Evolutionary conservation across 2,113 vertebrate species (phyloP), one percentile per base, ranked within the genome.

Genomic region (Podarcis raffonei): DNA sequence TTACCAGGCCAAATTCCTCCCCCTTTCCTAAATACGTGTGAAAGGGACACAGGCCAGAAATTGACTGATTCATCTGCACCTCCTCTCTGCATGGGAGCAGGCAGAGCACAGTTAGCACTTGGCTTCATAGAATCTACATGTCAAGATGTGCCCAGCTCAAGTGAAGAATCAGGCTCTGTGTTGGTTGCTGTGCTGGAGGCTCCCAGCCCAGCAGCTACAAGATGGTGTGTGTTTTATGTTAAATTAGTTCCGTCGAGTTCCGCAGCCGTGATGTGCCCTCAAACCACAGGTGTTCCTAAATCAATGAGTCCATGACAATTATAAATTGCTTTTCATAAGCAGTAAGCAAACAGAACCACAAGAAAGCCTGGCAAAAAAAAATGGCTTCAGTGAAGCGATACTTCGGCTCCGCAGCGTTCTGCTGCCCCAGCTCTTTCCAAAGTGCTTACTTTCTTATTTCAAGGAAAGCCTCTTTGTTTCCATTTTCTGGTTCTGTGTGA

Each of bases 291-390:
- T 92, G 80, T 85, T 87, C 82, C 77, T 87, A 89, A 91, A 87
- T 92, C 90, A 90, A 85, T 84, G 84, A 32, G 75, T 82, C 78
- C 23, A 35, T 89, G 88, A 92, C 81, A 88, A 83, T 87, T 86
- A 90, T 84, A 89, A 93, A 90, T 89, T 65, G 87, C 84, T 92
- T 92, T 90, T 86, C 86, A 87, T 89, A 90, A 90, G 79, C 75
- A 90, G 82, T 84, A 91, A 82, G 86, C 87, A 86, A 89, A 86
- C 75, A 86, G 79, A 89, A 42, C 35, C 59, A 69, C 68, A 39
- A 83, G 53, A 86, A 78, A 83, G 13, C 18, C 84, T 84, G 59
- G 75, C 9, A 53, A 72, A 72, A 25, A 12, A 25, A 5, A 16
- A 6, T 2, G 6, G 23, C 68, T 53, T 48, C 42, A 30, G 32